Base-by-base conservation (phyloP, 53 echinoderm and acorn worm genomes). In the Patiria pectinifera region DNA sequence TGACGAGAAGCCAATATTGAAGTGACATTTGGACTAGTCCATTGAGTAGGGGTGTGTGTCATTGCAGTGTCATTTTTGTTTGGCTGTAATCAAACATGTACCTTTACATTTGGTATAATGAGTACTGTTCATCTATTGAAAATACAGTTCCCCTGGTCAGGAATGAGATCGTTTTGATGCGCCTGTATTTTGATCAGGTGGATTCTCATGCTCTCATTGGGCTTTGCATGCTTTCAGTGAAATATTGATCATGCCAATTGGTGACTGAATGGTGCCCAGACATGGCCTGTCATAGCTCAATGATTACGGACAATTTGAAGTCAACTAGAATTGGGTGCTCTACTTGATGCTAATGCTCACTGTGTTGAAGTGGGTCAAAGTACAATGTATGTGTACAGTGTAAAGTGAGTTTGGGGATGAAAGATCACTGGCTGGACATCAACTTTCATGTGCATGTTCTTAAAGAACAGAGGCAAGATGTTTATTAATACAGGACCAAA, bases 401-500 rank as follows among this genome's bases (percentile, higher is more conserved):
- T 53, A 5, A 8, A 53, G 53, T 53, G 53, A 53, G 53, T 53
- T 53, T 53, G 8, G 53, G 35, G 35, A 35, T 35, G 35, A 35
- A 35, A 35, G 35, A 35, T 35, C 53, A 53, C 53, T 53, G 2
- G 5, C 8, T 5, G 53, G 53, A 53, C 6, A 53, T 53, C 53
- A 53, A 6, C 53, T 53, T 53, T 53, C 53, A 53, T 53, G 53
- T 53, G 3, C 15, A 69, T 15, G 16, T 23, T 8, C 77, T 76
- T 4, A 3, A 76, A 4, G 25, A 7, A 76, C 53, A 5, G 35
- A 53, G 53, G 14, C 47, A 80, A 60, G 62, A 83, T 83, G 83
- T 83, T 59, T 13, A 83, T 83, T 25, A 59, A 83, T 26, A 83
- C 83, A 13, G 83, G 83, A 59, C 83, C 83, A 2, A 83, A 13